Evolutionary conservation across 1,140 invertebrate species (phyloP).

Genomic region (Theocolax elegans): DNA sequence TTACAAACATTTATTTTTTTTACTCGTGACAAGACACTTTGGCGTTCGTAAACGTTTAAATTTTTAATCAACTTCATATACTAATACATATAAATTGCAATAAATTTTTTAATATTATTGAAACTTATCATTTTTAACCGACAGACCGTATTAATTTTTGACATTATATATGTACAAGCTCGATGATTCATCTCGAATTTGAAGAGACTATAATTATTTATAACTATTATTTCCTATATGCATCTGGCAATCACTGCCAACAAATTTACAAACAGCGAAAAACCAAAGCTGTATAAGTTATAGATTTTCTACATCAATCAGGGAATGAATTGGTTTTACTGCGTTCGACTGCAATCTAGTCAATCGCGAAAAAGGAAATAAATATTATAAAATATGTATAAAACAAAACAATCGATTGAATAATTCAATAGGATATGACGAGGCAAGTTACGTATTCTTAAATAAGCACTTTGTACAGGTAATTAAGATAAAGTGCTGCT

Average conservation of each 20-base stretch:
- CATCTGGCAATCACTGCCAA: not conserved
- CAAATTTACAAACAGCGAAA: constrained; percentile 6
- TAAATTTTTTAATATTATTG: no score
- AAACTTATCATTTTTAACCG: no score
- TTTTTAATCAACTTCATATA: no score
- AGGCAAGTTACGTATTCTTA: not conserved
- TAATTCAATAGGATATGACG: not conserved
- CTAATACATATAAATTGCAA: no score
- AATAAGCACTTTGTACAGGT: constrained; percentile 22
- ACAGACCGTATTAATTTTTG: not conserved
- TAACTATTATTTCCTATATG: no score
- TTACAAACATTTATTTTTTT: no score
- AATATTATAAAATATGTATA: constrained; percentile 29
- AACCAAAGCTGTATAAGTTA: constrained; percentile 6
- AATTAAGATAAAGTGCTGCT: not conserved
- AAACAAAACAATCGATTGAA: constrained; percentile 17
- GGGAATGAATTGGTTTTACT: constrained; percentile 28
- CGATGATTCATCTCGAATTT: not conserved
- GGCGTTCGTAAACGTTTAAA: no score
- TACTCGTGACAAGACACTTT: no score
- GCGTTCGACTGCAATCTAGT: not conserved
- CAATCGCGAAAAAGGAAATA: constrained; percentile 3
- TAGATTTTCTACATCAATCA: constrained; percentile 1
- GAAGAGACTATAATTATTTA: constrained; percentile 6
- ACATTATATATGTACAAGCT: not conserved